A percentile compares a stretch with the other conserved stretches of the same genome.
phyloP scores from a whole-genome alignment of 2,888 invertebrate species.

The Priocnemis perturbator region DNA sequence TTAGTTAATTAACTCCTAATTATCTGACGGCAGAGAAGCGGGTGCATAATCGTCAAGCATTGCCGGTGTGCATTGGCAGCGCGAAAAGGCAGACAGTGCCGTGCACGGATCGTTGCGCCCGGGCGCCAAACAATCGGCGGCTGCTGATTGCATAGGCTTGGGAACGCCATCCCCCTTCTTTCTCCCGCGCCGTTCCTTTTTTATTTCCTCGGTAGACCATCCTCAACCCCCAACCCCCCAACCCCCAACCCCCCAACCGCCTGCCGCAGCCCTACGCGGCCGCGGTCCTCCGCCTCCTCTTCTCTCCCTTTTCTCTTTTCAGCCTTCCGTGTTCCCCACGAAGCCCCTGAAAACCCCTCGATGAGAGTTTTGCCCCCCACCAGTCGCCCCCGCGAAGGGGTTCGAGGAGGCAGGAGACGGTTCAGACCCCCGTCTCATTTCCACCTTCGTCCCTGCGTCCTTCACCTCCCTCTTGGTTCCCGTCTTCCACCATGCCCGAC shows the following conservation, averaged over 20 bases:
- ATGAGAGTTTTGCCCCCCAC: conserved; percentile 6
- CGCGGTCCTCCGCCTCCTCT: conserved; percentile 15
- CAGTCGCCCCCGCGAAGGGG: neutral
- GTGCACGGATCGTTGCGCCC: conserved; percentile 66
- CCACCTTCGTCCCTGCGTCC: conserved; percentile 14
- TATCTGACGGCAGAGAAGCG: conserved; percentile 65
- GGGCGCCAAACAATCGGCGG: conserved; percentile 66
- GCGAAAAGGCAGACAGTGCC: conserved; percentile 61
- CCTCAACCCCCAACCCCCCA: conserved; percentile 21
- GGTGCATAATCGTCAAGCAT: conserved; percentile 64
- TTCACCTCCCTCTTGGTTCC: conserved; percentile 14
- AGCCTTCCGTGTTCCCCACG: conserved; percentile 36
- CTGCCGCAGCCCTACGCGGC: conserved; percentile 9
- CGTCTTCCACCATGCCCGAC: conserved; percentile 38
- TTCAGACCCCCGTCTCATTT: conserved; percentile 5
- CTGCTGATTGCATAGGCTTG: conserved; percentile 55
- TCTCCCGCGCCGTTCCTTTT: conserved; percentile 18
- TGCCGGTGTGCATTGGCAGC: conserved; percentile 55
- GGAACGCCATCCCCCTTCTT: conserved; percentile 43
- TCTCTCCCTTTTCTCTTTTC: conserved; percentile 37
- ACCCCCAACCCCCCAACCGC: conserved; percentile 28
- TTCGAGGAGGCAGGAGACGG: conserved; percentile 1
- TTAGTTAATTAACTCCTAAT: conserved; percentile 73
- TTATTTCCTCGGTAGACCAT: conserved; percentile 44
- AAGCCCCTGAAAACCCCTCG: conserved; percentile 32